A percentile compares a stretch with the other conserved stretches of the same genome.
Evolutionary conservation across 2,888 invertebrate species (phyloP).

Genomic region (Thelaira solivaga): DNA sequence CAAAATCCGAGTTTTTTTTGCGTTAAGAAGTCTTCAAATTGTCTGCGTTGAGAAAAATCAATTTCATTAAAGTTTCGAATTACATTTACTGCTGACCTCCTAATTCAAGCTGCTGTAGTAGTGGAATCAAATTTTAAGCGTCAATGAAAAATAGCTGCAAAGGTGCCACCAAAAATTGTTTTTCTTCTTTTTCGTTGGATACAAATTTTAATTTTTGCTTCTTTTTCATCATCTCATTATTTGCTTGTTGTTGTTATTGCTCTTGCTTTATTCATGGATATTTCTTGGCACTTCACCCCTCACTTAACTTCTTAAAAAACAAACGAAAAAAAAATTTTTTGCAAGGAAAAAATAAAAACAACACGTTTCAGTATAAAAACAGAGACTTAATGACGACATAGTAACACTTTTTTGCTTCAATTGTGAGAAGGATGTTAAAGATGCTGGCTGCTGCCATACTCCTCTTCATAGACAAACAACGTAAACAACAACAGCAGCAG

Average conservation of each 20-base stretch:
- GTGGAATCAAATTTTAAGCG: conserved; percentile 22
- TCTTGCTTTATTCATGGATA: background rate
- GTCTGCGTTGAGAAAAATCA: background rate
- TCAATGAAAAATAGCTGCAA: conserved; percentile 54
- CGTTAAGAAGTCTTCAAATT: too few species aligned
- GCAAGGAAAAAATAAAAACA: conserved; percentile 14
- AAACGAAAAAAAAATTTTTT: too few species aligned
- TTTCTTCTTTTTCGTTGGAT: background rate
- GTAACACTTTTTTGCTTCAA: conserved; percentile 42
- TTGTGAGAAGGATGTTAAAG: conserved; percentile 30
- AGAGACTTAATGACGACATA: conserved; percentile 62
- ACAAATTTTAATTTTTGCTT: conserved; percentile 12
- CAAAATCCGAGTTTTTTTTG: too few species aligned
- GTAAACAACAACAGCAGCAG: conserved; percentile 4
- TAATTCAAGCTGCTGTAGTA: background rate
- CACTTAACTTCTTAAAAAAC: conserved; percentile 9
- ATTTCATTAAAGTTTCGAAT: background rate
- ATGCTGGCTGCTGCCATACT: conserved; percentile 7
- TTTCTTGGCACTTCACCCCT: conserved; percentile 10
- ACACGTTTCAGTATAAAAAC: conserved; percentile 45
- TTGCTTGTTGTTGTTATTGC: background rate
- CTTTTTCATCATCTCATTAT: background rate
- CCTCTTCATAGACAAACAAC: conserved; percentile 1
- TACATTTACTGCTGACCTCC: background rate
- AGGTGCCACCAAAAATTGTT: conserved; percentile 47